Evolutionary conservation across 2,888 invertebrate genomes (phyloP), one percentile per base, ranked within the genome.

Genomic region (Agonum fuliginosum): DNA sequence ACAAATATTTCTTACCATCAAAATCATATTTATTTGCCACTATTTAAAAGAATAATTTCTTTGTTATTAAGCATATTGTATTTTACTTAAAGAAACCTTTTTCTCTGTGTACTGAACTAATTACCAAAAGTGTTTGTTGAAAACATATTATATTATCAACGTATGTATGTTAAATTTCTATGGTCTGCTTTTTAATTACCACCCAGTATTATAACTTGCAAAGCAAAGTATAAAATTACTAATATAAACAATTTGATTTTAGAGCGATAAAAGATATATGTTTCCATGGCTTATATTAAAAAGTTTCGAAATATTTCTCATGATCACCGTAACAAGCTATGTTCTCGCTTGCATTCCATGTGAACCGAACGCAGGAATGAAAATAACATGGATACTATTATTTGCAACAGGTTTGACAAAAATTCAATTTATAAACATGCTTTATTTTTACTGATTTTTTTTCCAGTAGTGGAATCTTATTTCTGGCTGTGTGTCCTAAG

Each of bases 231-330:
- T 12, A 4, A 6, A 54, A 17, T 19, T 54, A 54, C 5, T 70
- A 24, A 37, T 54, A 67, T 2, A 43, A 62, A 10, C 2, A n/a
- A 22, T 69, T 20, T n/a, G 10, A 8, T 71, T 71, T 46, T 30
- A 71, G 71, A 30, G 30, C 27, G 71, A 71, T 19, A 51, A 46
- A 19, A 24, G 30, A 51, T 48, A 30, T n/a, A 71, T 71, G n/a
- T 48, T 71, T 24, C 71, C 71, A 48, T 71, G 71, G 71, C 24
- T 71, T 5, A 19, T 71, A 3, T 30, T 71, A 8, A 71, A 71
- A 17, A 67, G 37, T 37, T 67, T 41, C 10, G 67, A 67, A 67
- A 67, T 67, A 37, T 67, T 20, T 67, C 12, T 67, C 8, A 67
- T 67, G n/a, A 37, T 67, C 1, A 41, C 67, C 3, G n/a, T 67